These are phyloP conservation scores for Gracilinanus agilis DNA, from an alignment of 2,113 vertebrate genomes.

Conservation along the genomic window DNA sequence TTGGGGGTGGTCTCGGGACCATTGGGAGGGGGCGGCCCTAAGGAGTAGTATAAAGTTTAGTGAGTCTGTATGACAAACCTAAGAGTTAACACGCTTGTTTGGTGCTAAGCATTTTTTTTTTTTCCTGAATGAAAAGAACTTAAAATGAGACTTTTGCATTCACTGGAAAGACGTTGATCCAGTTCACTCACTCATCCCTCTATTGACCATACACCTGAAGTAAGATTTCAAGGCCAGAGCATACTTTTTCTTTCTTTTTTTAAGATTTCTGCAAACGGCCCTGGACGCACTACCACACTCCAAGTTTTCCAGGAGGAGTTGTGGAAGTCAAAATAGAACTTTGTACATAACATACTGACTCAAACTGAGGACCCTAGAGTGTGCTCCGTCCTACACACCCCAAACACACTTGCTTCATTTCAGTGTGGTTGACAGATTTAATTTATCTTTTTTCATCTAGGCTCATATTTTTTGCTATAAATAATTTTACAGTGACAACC, in stretches of 20 bases:
- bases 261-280: not conserved
- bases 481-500: conserved; percentile 16
- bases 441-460: conserved; percentile 32
- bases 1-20: not conserved
- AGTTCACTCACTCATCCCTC: not conserved
- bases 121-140: not conserved
- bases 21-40: not conserved
- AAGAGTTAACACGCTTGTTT: not conserved
- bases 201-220: not conserved
- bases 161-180: not conserved
- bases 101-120: not conserved
- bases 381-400: not conserved
- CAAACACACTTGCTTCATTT: not conserved
- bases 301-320: not conserved
- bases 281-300: not conserved
- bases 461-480: conserved; percentile 15
- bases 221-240: not conserved
- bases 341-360: not conserved
- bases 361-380: not conserved
- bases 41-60: not conserved
- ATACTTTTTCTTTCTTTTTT: not conserved
- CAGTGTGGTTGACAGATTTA: not conserved
- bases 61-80: not conserved
- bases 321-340: conserved; percentile 32
- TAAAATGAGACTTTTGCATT: not conserved